Conservation (phyloP, 2,797 vertebrate species). For the Hemibagrus guttatus region DNA sequence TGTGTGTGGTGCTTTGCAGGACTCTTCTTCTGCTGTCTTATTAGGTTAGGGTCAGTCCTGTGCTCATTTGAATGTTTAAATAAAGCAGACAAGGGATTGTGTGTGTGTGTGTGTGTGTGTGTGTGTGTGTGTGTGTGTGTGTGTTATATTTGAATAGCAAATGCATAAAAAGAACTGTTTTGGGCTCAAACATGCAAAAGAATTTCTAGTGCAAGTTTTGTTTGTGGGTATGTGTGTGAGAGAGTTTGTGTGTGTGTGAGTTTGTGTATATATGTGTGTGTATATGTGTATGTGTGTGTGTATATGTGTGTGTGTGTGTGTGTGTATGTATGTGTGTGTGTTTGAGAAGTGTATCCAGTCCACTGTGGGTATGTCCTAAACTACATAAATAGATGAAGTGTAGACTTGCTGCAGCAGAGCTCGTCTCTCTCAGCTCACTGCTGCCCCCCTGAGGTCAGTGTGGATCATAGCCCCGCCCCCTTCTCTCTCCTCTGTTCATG, state of each 20-base stretch:
- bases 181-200: conserved; percentile 6
- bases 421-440: background rate
- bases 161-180: conserved; percentile 27
- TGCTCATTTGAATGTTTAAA: conserved; percentile 26
- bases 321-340: too few relatives aligned
- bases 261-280: too few relatives aligned
- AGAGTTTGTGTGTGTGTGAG: too few relatives aligned
- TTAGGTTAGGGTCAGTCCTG: background rate
- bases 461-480: too few relatives aligned
- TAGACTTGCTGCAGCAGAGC: background rate
- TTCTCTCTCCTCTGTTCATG: too few relatives aligned
- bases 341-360: too few relatives aligned
- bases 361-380: background rate
- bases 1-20: background rate
- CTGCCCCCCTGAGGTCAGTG: background rate
- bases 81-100: background rate
- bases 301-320: too few relatives aligned
- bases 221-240: background rate
- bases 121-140: background rate
- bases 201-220: background rate
- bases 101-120: background rate
- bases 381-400: background rate
- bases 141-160: conserved; percentile 33
- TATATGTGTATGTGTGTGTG: too few relatives aligned
- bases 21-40: background rate